phyloP scores from a whole-genome alignment of 2,797 vertebrate genomes.

The Bucorvus abyssinicus region DNA sequence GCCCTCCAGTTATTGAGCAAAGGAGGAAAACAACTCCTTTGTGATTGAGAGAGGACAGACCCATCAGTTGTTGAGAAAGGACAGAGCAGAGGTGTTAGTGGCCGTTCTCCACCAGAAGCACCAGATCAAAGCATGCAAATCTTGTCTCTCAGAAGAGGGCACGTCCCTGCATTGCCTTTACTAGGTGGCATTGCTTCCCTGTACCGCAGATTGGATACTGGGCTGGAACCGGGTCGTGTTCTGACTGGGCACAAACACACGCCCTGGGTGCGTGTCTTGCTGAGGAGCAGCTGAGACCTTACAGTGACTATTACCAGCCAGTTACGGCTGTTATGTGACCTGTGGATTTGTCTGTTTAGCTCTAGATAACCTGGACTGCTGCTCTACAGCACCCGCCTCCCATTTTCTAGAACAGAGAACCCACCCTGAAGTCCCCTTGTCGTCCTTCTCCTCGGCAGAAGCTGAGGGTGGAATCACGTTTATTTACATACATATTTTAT shows the following conservation, averaged over 20 bases:
- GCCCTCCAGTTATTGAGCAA: not conserved
- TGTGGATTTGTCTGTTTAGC: not conserved
- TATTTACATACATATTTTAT: not conserved
- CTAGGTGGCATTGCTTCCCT: constrained; percentile 39
- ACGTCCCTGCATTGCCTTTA: constrained; percentile 17
- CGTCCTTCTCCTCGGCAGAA: not conserved
- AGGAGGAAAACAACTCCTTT: not conserved
- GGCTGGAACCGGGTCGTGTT: rapidly evolving
- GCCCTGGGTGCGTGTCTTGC: rapidly evolving
- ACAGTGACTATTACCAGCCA: not conserved
- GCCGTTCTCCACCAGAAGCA: not conserved
- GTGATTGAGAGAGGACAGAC: not conserved
- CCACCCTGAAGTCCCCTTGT: not conserved
- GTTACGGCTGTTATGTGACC: rapidly evolving
- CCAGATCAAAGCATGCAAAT: constrained; percentile 59
- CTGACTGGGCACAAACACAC: rapidly evolving
- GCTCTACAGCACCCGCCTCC: not conserved
- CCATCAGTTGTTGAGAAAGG: not conserved
- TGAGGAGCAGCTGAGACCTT: too few species aligned
- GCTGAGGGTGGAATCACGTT: not conserved
- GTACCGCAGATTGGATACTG: rapidly evolving
- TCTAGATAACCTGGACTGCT: not conserved
- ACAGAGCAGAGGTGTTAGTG: not conserved
- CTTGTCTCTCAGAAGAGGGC: not conserved
- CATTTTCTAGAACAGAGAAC: not conserved